Percentiles rank a stretch among this genome's conserved stretches.
Evolutionary conservation across 2,113 vertebrate genomes (phyloP).

Genomic region (Tenebrosternarchus preto): DNA sequence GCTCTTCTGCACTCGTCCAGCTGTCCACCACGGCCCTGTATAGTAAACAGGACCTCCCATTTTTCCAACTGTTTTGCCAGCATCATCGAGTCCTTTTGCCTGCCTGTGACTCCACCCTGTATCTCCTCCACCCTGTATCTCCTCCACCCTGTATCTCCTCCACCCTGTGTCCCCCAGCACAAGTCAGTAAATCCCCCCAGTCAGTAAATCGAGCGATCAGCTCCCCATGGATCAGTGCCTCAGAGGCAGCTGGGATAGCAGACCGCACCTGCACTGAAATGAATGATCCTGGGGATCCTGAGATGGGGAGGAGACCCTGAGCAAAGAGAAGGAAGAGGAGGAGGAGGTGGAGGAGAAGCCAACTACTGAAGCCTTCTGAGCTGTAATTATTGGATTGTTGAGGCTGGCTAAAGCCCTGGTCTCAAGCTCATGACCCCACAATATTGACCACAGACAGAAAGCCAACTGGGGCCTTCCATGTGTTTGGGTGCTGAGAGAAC

Average conservation of each 20-base stretch:
- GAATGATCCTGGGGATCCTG: not conserved
- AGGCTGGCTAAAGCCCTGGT: not conserved
- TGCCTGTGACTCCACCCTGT: not conserved
- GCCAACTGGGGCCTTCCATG: constrained; percentile 1
- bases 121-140: not conserved
- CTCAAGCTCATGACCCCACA: constrained; percentile 22
- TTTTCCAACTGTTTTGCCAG: no score
- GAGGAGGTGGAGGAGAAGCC: not conserved
- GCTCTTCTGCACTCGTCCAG: not conserved
- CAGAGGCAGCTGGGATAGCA: constrained; percentile 4
- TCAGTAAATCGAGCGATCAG: constrained; percentile 20
- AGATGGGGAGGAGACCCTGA: not conserved
- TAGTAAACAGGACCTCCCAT: not conserved
- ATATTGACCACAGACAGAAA: constrained; percentile 24
- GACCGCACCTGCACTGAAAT: not conserved
- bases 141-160: not conserved
- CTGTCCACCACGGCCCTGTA: not conserved
- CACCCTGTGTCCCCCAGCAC: not conserved
- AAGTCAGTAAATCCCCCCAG: constrained; percentile 22
- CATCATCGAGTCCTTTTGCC: not conserved
- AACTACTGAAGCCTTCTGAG: constrained; percentile 18
- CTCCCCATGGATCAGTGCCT: not conserved
- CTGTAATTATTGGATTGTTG: constrained; percentile 50
- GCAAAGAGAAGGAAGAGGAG: no score
- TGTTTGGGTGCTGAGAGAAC: not conserved